phyloP scores from a whole-genome alignment of 37 sponge, comb jelly and placozoan genomes.

The Beroe forskalii region DNA sequence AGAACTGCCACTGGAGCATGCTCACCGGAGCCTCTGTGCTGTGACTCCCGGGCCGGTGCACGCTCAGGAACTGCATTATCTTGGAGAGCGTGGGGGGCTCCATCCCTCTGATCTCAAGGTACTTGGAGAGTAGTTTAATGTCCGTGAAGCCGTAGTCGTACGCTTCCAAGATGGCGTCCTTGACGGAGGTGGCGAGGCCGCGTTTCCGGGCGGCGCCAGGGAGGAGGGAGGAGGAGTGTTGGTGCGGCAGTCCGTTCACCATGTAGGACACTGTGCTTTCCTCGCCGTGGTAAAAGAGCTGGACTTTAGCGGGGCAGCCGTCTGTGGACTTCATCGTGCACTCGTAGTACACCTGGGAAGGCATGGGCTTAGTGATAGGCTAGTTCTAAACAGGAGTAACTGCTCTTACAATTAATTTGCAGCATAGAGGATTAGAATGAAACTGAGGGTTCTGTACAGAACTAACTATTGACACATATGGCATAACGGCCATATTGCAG shows the following conservation, averaged over 20 bases:
- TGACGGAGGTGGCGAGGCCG: neutral
- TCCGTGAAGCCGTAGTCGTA: slow-evolving; percentile 52
- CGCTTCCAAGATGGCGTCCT: slow-evolving; percentile 29
- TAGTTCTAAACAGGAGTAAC: too few relatives aligned
- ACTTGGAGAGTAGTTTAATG: neutral
- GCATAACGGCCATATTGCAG: too few relatives aligned
- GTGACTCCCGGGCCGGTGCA: neutral
- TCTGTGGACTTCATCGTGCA: neutral
- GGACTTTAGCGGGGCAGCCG: slow-evolving; percentile 28
- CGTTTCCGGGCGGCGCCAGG: neutral
- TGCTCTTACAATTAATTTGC: too few relatives aligned
- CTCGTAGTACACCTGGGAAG: slow-evolving; percentile 34
- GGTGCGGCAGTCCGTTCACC: slow-evolving; percentile 13
- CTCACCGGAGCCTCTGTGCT: neutral
- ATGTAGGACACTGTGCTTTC: neutral
- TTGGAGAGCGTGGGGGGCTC: neutral
- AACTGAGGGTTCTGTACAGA: too few relatives aligned
- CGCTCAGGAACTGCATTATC: slow-evolving; percentile 25
- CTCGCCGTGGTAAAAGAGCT: slow-evolving; percentile 6
- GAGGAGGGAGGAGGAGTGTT: neutral
- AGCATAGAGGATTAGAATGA: too few relatives aligned
- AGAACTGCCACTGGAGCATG: slow-evolving; percentile 51
- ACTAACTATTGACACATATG: too few relatives aligned
- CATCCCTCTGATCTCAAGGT: slow-evolving; percentile 34
- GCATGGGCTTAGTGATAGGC: too few relatives aligned